These are phyloP conservation scores for Intellagama lesueurii DNA, from an alignment of 2,797 vertebrate species.

Conservation along the genomic window DNA sequence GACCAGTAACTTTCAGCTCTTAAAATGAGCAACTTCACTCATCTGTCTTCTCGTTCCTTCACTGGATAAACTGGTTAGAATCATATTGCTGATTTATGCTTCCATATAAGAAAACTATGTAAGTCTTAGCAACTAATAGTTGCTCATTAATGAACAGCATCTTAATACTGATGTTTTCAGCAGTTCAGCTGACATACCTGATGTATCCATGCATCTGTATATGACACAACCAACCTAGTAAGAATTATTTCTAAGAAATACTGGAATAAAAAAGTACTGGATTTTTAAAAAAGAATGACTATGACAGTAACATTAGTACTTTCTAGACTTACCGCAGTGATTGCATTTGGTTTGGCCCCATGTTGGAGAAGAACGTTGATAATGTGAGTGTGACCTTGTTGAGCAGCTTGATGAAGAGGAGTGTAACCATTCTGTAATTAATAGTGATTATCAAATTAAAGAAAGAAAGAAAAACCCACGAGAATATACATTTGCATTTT, in stretches of 20 bases:
- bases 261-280: not conserved
- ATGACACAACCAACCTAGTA: constrained; percentile 69
- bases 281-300: constrained; percentile 3
- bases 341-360: constrained; percentile 93
- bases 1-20: too few relatives aligned
- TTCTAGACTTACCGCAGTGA: constrained; percentile 86
- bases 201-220: constrained; percentile 23
- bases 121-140: not conserved
- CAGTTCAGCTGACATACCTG: constrained; percentile 29
- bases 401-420: constrained; percentile 96
- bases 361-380: constrained; percentile 93
- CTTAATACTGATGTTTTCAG: not conserved
- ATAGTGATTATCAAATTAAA: fast-evolving
- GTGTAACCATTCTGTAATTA: constrained; percentile 93
- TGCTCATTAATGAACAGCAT: too few relatives aligned
- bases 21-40: not conserved
- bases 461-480: constrained; percentile 47
- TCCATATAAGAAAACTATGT: too few relatives aligned
- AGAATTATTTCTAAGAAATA: constrained; percentile 14
- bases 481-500: not conserved
- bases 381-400: constrained; percentile 98
- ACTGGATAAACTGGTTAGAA: too few relatives aligned
- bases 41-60: not conserved
- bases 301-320: not conserved
- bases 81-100: too few relatives aligned